Percentiles rank a stretch among this genome's conserved stretches.
Conservation (phyloP, 2,888 invertebrate genomes). For the Petrophora chlorosata region DNA sequence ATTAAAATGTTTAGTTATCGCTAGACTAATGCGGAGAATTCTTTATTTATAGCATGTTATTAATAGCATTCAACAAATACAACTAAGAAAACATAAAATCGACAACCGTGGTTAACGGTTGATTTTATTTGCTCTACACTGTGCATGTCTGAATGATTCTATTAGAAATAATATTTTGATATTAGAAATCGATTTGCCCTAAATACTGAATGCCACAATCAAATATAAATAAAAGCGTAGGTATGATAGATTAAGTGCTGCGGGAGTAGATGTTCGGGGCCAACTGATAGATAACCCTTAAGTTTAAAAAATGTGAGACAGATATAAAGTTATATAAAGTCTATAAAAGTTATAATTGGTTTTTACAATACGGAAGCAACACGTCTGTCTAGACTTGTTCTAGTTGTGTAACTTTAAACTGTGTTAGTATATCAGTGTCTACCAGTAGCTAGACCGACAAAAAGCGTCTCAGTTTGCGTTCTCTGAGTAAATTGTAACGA, state of each 20-base stretch:
- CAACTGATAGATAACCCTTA: no score
- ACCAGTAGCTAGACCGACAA: conserved; percentile 14
- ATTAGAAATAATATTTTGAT: no score
- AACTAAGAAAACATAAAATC: background rate
- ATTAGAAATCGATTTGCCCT: no score
- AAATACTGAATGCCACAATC: no score
- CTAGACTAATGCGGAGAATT: conserved; percentile 7
- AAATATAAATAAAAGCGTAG: no score
- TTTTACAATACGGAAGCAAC: conserved; percentile 1
- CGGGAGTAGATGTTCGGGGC: no score
- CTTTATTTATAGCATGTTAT: conserved; percentile 11
- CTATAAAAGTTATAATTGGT: no score
- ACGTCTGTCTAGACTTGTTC: conserved; percentile 7
- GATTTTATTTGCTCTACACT: conserved; percentile 4
- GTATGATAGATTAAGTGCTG: no score
- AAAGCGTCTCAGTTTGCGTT: conserved; percentile 14
- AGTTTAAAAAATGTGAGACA: no score
- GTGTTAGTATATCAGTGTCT: conserved; percentile 23
- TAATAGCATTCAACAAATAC: background rate
- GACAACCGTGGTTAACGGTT: background rate
- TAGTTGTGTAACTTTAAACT: conserved; percentile 16
- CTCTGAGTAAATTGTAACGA: conserved; percentile 6
- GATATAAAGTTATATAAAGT: no score
- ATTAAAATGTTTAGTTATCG: conserved; percentile 40
- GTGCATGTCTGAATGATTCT: no score